Percentiles rank a stretch among this genome's conserved stretches.
Conservation (phyloP, 2,888 invertebrate species). For the Drosophila histrio region DNA sequence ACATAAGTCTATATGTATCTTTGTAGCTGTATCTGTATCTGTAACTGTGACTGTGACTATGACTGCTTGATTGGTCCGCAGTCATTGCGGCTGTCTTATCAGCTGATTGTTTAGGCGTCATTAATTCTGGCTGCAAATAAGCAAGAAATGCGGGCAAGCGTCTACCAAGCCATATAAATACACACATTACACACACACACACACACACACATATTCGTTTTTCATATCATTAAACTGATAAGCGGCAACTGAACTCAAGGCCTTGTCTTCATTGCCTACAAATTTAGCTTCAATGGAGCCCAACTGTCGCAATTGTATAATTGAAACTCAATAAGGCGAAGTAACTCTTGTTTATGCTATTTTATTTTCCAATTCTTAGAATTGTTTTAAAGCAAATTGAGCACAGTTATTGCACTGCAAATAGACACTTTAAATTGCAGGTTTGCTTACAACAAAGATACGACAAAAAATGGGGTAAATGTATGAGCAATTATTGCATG, state of each 20-base stretch:
- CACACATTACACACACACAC: not conserved
- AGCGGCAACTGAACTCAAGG: slow-evolving; percentile 66
- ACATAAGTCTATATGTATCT: slow-evolving; percentile 9
- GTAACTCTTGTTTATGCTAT: slow-evolving; percentile 2
- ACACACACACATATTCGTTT: not conserved
- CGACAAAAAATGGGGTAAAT: not conserved
- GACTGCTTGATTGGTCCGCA: slow-evolving; percentile 22
- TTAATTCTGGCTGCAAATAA: slow-evolving; percentile 40
- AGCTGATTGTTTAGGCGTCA: slow-evolving; percentile 52
- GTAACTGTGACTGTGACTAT: slow-evolving; percentile 2
- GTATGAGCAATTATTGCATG: not conserved
- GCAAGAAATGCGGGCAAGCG: slow-evolving; percentile 46
- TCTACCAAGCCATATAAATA: slow-evolving; percentile 42
- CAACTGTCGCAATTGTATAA: slow-evolving; percentile 45
- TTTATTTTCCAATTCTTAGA: slow-evolving; percentile 3
- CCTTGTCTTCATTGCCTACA: slow-evolving; percentile 24
- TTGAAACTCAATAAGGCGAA: slow-evolving; percentile 47
- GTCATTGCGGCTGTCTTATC: slow-evolving; percentile 40
- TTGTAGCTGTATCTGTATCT: slow-evolving; percentile 2
- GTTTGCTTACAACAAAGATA: slow-evolving; percentile 1
- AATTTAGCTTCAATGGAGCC: slow-evolving; percentile 9
- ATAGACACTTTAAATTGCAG: not conserved
- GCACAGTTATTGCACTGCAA: slow-evolving; percentile 1
- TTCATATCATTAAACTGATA: slow-evolving; percentile 72
- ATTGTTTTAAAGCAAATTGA: slow-evolving; percentile 8